phyloP scores from a whole-genome alignment of 2,797 vertebrate genomes.

The Naso thynnoides region DNA sequence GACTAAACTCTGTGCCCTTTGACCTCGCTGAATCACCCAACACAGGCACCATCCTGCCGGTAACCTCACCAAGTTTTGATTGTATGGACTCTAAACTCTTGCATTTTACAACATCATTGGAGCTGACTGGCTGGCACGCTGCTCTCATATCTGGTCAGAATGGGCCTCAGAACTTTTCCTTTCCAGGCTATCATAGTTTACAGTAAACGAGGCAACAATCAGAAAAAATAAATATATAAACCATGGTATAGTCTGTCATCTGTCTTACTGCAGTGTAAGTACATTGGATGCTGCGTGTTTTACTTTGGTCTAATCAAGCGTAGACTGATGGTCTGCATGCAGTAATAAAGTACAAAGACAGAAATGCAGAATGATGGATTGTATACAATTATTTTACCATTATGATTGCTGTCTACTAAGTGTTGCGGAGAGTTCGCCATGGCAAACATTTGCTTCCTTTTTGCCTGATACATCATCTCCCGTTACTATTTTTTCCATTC shows the following conservation, averaged over 20 bases:
- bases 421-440: conserved; percentile 7
- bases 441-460: conserved; percentile 1
- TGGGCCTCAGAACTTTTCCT: conserved; percentile 27
- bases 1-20: conserved; percentile 53
- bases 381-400: conserved; percentile 48
- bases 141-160: conserved; percentile 22
- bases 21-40: conserved; percentile 30
- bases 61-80: neutral
- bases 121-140: conserved; percentile 11
- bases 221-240: conserved; percentile 48
- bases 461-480: neutral
- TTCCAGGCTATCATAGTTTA: conserved; percentile 52
- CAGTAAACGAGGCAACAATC: conserved; percentile 42
- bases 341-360: conserved; percentile 45
- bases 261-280: conserved; percentile 30
- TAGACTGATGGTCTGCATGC: conserved; percentile 35
- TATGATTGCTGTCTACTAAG: neutral
- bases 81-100: neutral
- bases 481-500: neutral
- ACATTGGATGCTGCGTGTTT: conserved; percentile 27
- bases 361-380: conserved; percentile 44
- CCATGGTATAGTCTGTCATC: conserved; percentile 49
- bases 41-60: neutral
- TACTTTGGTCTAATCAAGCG: conserved; percentile 44
- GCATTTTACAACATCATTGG: conserved; percentile 42